These are phyloP conservation scores for Pelodiscus sinensis DNA, from an alignment of 2,113 vertebrate genomes.

Conservation along the genomic window DNA sequence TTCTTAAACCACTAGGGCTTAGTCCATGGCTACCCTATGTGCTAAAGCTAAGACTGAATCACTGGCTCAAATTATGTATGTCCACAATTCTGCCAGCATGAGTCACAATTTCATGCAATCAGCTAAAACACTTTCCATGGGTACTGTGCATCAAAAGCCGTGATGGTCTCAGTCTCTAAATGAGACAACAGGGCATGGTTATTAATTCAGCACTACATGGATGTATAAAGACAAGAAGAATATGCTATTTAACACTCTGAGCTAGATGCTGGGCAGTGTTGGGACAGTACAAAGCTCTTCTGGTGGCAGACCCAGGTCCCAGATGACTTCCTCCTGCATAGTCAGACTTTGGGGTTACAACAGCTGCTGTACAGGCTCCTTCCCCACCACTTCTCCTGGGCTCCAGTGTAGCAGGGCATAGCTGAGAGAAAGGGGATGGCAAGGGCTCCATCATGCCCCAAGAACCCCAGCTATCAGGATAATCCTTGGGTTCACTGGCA, in stretches of 20 bases:
- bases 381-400: fast-evolving
- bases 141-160: neutral
- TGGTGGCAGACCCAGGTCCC: neutral
- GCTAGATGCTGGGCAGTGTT: neutral
- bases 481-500: neutral
- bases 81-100: neutral
- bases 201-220: neutral
- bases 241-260: neutral
- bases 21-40: neutral
- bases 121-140: neutral
- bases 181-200: neutral
- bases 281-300: neutral
- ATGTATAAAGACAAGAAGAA: fast-evolving
- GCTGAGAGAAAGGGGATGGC: fast-evolving
- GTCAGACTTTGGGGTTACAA: neutral
- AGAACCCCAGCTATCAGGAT: neutral
- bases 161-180: neutral
- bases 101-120: neutral
- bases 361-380: neutral
- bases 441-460: neutral
- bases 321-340: neutral
- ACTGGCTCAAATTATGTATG: neutral
- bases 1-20: neutral
- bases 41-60: neutral
- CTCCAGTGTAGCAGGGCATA: fast-evolving